Evolutionary conservation across 2,113 vertebrate genomes (phyloP).

Genomic region (Cryptotis parvus): DNA sequence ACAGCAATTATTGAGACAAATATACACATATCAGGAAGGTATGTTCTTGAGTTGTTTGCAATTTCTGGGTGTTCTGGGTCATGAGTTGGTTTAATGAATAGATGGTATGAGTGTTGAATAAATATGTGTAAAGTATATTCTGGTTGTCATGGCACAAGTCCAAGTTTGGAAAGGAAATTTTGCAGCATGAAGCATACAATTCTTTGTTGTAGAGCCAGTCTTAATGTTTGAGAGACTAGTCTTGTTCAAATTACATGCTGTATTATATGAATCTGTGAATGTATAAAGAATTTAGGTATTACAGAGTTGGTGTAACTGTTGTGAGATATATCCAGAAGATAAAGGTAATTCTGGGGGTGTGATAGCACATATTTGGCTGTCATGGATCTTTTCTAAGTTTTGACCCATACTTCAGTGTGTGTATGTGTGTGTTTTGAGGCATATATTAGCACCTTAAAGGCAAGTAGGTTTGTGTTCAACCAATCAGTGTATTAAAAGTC

Average conservation of each 20-base stretch:
- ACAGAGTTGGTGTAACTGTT: too few relatives aligned
- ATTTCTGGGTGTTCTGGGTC: not conserved
- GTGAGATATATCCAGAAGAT: not conserved
- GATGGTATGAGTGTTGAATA: not conserved
- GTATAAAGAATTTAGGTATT: not conserved
- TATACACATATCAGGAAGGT: not conserved
- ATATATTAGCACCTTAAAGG: not conserved
- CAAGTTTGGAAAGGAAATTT: not conserved
- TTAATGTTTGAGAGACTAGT: not conserved
- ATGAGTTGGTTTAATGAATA: not conserved
- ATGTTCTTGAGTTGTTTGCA: not conserved
- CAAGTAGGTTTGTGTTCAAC: not conserved
- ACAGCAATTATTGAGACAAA: not conserved
- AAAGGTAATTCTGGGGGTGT: not conserved
- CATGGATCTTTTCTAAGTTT: not conserved
- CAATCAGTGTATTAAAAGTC: not conserved
- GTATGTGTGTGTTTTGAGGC: not conserved
- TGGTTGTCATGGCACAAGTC: not conserved
- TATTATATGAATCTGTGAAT: not conserved
- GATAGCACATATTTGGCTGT: not conserved
- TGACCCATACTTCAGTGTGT: not conserved
- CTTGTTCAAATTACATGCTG: not conserved
- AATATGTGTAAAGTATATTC: not conserved
- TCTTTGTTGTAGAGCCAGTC: not conserved
- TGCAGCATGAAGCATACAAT: not conserved